phyloP scores from a whole-genome alignment of 2,888 invertebrate species.

The Ormyrus rosae region DNA sequence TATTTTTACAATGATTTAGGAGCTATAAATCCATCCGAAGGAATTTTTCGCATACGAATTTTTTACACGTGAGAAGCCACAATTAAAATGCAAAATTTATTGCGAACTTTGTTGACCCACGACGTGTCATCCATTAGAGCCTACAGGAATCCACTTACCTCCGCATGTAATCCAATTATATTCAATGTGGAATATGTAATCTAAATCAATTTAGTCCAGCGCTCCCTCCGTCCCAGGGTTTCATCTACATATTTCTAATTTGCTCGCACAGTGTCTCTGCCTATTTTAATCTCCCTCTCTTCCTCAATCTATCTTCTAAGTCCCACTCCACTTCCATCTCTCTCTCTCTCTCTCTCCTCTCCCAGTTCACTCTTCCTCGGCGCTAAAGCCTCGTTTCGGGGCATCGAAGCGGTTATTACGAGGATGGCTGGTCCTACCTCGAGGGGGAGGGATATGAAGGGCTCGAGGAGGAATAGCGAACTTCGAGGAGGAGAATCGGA shows the following conservation, averaged over 20 bases:
- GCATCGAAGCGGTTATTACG: conserved; percentile 49
- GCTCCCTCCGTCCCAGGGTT: background rate
- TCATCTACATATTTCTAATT: conserved; percentile 53
- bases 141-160: no score
- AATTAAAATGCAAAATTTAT: no score
- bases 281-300: conserved; percentile 44
- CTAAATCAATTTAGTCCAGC: conserved; percentile 17
- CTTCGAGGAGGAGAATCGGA: conserved; percentile 60
- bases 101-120: no score
- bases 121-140: no score
- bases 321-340: background rate
- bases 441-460: background rate
- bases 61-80: no score
- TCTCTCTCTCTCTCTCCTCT: conserved; percentile 6
- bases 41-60: no score
- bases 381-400: conserved; percentile 8
- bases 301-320: conserved; percentile 43
- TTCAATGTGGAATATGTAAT: background rate
- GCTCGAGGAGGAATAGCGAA: background rate
- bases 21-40: no score
- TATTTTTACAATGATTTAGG: no score
- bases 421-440: conserved; percentile 10
- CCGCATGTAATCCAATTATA: background rate
- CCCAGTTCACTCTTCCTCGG: background rate
- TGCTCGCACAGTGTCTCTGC: conserved; percentile 16